These are phyloP conservation scores for Odontothrips loti DNA, from an alignment of 2,888 invertebrate genomes.

Conservation along the genomic window DNA sequence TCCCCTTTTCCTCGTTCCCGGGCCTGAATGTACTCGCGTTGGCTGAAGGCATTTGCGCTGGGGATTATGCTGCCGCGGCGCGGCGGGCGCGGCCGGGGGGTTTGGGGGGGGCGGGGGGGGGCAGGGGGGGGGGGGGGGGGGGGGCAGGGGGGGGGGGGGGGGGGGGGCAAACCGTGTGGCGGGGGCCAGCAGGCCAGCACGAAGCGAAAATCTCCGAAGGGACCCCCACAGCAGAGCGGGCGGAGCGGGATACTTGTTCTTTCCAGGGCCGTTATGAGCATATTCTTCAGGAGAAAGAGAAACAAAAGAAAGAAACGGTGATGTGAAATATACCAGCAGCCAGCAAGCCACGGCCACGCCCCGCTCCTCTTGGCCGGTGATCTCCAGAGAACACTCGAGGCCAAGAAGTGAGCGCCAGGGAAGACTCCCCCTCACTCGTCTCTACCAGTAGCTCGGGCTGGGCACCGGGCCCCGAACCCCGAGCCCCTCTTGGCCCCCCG, in stretches of 20 bases:
- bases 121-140: no score
- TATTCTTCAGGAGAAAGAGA: background rate
- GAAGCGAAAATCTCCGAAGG: background rate
- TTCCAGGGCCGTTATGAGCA: background rate
- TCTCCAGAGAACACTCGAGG: conserved; percentile 12
- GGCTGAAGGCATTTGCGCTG: background rate
- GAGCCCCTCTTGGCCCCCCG: no score
- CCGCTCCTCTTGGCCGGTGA: background rate
- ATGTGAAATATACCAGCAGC: conserved; percentile 20
- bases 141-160: no score
- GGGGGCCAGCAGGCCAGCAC: no score
- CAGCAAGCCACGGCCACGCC: background rate
- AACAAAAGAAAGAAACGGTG: conserved; percentile 15
- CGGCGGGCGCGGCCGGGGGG: no score
- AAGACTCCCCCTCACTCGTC: background rate
- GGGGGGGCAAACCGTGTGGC: no score
- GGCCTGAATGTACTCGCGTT: no score
- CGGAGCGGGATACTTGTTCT: no score
- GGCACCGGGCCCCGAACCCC: no score
- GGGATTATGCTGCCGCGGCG: background rate
- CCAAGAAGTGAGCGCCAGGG: background rate
- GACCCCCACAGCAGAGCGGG: background rate
- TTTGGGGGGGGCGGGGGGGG: no score
- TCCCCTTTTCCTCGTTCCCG: background rate
- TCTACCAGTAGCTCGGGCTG: no score